Percentiles rank a stretch among this genome's conserved stretches.
Evolutionary conservation across 2,113 vertebrate genomes (phyloP).

Genomic region (Alethe castanea): DNA sequence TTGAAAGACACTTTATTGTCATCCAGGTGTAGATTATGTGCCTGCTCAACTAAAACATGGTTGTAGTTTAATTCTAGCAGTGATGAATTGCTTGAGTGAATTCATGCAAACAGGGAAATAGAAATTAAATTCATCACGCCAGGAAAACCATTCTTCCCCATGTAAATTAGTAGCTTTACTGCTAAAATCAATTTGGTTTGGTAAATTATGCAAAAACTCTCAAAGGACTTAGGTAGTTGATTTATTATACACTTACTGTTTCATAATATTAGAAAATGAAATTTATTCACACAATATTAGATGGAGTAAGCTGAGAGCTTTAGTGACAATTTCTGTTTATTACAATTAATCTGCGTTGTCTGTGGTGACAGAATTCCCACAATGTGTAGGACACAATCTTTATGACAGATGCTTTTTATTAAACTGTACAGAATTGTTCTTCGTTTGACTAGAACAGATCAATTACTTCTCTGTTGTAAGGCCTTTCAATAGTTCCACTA

Average conservation of each 20-base stretch:
- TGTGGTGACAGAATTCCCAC: conserved; percentile 52
- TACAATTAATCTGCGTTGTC: conserved; percentile 69
- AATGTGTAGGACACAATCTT: conserved; percentile 24
- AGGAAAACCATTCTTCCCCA: conserved; percentile 73
- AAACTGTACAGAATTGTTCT: neutral
- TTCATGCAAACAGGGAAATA: conserved; percentile 73
- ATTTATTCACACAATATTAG: conserved; percentile 76
- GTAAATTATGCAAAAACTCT: conserved; percentile 81
- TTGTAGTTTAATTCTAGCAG: conserved; percentile 70
- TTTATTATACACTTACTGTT: conserved; percentile 76
- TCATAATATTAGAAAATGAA: conserved; percentile 74
- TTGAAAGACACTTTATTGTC: conserved; percentile 57
- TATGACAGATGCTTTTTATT: conserved; percentile 32
- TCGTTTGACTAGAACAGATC: neutral
- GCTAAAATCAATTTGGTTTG: conserved; percentile 81
- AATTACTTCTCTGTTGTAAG: neutral
- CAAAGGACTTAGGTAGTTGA: conserved; percentile 75
- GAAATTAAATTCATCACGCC: conserved; percentile 78
- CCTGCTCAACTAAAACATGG: conserved; percentile 63
- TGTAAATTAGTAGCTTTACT: conserved; percentile 76
- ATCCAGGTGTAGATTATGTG: conserved; percentile 62
- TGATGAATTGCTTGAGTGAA: conserved; percentile 77
- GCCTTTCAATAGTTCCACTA: neutral
- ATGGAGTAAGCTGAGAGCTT: conserved; percentile 65
- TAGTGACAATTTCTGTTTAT: conserved; percentile 74